A percentile compares a stretch with the other conserved stretches of the same genome.
phyloP scores from a whole-genome alignment of 2,797 vertebrate genomes.

The Glossophaga mutica region DNA sequence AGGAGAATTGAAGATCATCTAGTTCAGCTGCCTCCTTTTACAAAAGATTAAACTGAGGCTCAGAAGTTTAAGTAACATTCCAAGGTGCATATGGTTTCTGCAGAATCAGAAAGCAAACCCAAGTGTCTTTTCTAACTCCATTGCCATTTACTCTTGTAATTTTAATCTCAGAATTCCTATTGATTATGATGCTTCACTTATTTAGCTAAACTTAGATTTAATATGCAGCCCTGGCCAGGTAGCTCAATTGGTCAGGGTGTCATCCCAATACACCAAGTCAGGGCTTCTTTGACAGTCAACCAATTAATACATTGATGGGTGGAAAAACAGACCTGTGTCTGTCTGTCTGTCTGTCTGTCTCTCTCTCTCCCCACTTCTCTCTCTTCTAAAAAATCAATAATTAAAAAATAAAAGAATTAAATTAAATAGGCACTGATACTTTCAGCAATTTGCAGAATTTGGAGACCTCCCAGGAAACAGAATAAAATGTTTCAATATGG shows the following conservation, averaged over 20 bases:
- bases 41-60: not conserved
- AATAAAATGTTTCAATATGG: slow-evolving; percentile 74
- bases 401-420: not conserved
- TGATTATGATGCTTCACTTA: not conserved
- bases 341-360: too few species aligned
- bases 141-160: not conserved
- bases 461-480: slow-evolving; percentile 75
- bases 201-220: not conserved
- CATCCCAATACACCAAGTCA: not conserved
- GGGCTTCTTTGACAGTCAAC: not conserved
- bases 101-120: not conserved
- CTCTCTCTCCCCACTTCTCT: too few species aligned
- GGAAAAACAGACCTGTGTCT: too few species aligned
- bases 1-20: not conserved
- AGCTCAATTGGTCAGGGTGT: not conserved
- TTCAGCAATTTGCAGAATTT: slow-evolving; percentile 61
- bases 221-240: not conserved
- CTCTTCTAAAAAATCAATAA: too few species aligned
- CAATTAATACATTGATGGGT: not conserved
- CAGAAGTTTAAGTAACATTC: not conserved
- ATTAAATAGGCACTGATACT: slow-evolving; percentile 58
- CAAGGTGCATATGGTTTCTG: not conserved
- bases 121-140: not conserved
- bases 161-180: slow-evolving; percentile 28
- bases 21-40: not conserved